A percentile compares a stretch with the other conserved stretches of the same genome.
phyloP scores from a whole-genome alignment of 2,888 invertebrate species.

The Trimorus sp. region DNA sequence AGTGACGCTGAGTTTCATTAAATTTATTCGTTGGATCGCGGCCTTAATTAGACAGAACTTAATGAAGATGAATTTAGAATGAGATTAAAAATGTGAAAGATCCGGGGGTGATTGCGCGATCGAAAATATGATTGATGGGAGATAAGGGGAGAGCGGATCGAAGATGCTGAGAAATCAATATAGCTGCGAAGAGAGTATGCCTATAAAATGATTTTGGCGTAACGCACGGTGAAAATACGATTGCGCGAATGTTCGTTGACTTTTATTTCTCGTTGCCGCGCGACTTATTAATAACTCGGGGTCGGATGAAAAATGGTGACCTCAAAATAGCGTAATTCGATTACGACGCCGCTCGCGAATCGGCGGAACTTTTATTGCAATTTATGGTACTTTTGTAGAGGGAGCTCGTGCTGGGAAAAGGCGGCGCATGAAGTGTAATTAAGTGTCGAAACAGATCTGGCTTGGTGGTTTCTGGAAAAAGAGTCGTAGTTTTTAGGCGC shows the following conservation, averaged over 20 bases:
- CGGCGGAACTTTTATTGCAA: slow-evolving; percentile 26
- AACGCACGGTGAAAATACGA: slow-evolving; percentile 3
- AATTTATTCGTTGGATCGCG: too few relatives aligned
- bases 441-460: slow-evolving; percentile 11
- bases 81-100: too few relatives aligned
- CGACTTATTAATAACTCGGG: slow-evolving; percentile 40
- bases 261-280: slow-evolving; percentile 13
- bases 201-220: too few relatives aligned
- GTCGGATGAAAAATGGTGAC: slow-evolving; percentile 26
- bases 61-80: too few relatives aligned
- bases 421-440: slow-evolving; percentile 12
- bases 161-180: too few relatives aligned
- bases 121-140: too few relatives aligned
- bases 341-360: slow-evolving; percentile 13
- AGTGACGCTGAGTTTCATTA: too few relatives aligned
- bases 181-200: too few relatives aligned
- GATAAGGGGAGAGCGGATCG: too few relatives aligned
- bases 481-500: too few relatives aligned
- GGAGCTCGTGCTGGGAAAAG: slow-evolving; percentile 1
- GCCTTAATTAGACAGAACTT: too few relatives aligned
- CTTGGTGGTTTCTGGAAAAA: slow-evolving; percentile 49
- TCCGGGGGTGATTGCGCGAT: too few relatives aligned
- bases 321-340: slow-evolving; percentile 36
- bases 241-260: slow-evolving; percentile 3
- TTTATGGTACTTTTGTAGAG: slow-evolving; percentile 25